Evolutionary conservation across 2,797 vertebrate species (phyloP).

Genomic region (Hirundo rustica): DNA sequence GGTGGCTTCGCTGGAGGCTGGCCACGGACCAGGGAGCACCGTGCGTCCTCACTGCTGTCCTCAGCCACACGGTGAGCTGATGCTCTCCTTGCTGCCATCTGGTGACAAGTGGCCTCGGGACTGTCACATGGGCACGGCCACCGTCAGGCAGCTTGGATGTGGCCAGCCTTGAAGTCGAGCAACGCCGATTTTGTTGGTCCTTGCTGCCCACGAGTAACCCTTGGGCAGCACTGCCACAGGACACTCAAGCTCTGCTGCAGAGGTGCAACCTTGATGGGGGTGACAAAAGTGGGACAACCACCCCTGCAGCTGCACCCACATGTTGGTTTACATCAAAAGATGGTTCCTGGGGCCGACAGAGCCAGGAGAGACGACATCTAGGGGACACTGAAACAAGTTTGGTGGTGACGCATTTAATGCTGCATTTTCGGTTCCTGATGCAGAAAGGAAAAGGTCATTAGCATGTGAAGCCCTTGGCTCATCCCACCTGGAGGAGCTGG

Average conservation of each 20-base stretch:
- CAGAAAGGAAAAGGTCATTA: slow-evolving; percentile 22
- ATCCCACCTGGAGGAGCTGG: background rate
- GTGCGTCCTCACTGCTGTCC: background rate
- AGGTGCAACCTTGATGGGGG: background rate
- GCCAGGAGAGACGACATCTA: background rate
- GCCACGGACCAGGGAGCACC: fast-evolving
- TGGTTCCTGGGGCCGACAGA: background rate
- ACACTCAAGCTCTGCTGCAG: background rate
- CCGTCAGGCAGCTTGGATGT: background rate
- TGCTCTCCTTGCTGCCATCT: slow-evolving; percentile 21
- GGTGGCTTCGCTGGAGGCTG: background rate
- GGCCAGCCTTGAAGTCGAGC: background rate
- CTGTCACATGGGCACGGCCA: background rate
- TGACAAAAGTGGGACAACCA: background rate
- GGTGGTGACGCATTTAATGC: background rate
- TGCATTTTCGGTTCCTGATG: background rate
- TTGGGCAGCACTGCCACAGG: background rate
- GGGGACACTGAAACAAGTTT: background rate
- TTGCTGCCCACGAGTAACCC: background rate
- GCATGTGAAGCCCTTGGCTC: slow-evolving; percentile 1
- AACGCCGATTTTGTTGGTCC: background rate
- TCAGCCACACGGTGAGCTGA: background rate
- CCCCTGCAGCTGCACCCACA: background rate
- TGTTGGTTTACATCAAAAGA: background rate
- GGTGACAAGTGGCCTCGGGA: background rate